These are phyloP conservation scores for Diabrotica virgifera DNA, from an alignment of 1,140 invertebrate genomes.

Conservation along the genomic window DNA sequence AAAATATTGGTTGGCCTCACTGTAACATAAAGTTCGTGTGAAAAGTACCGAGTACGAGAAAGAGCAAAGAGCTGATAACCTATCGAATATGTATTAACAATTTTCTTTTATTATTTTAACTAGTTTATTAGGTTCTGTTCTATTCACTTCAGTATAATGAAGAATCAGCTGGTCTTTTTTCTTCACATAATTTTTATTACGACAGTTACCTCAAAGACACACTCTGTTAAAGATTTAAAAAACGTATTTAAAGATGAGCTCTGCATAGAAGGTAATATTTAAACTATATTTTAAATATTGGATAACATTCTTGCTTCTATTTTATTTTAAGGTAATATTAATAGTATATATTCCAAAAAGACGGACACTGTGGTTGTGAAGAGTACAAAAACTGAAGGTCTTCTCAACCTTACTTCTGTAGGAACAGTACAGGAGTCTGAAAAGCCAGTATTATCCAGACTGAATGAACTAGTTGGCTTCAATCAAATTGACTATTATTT, in stretches of 20 bases:
- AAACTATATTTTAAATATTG: neutral
- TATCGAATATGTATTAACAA: neutral
- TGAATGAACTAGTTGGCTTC: slow-evolving; percentile 8
- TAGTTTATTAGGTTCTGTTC: neutral
- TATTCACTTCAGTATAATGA: neutral
- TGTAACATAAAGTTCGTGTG: neutral
- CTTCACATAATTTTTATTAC: neutral
- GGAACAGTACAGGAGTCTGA: neutral
- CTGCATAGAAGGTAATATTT: slow-evolving; percentile 9
- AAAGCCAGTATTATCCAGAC: slow-evolving; percentile 7
- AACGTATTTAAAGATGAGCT: neutral
- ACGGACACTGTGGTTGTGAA: neutral
- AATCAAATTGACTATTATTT: slow-evolving; percentile 13
- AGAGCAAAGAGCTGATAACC: neutral
- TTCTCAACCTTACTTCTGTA: neutral
- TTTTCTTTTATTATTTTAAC: neutral
- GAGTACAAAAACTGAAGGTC: neutral
- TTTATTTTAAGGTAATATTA: neutral
- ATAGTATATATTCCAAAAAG: neutral
- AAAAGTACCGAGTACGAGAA: neutral
- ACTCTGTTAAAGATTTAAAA: slow-evolving; percentile 4
- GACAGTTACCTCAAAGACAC: neutral
- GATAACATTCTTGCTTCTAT: neutral
- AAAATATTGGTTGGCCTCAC: too few species aligned
- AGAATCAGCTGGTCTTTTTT: neutral